Evolutionary conservation across 2,888 invertebrate genomes (phyloP).

Genomic region (Phoenoteleia sp.): DNA sequence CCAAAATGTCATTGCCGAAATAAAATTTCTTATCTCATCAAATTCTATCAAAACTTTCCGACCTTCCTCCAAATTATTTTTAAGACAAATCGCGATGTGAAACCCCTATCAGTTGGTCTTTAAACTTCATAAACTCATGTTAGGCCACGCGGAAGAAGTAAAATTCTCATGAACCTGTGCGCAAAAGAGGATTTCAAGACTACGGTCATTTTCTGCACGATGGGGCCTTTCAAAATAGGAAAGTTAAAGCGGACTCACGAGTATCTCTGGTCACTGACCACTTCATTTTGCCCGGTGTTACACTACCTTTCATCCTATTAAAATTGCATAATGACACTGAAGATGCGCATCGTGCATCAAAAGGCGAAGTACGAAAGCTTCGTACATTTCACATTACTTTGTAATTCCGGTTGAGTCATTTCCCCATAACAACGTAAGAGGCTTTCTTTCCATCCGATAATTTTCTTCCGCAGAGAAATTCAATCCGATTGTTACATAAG

Average conservation of each 20-base stretch:
- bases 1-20: neutral
- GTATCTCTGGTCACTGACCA: slow-evolving; percentile 84
- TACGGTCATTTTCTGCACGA: slow-evolving; percentile 61
- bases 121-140: slow-evolving; percentile 59
- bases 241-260: slow-evolving; percentile 86
- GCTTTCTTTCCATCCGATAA: slow-evolving; percentile 61
- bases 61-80: slow-evolving; percentile 14
- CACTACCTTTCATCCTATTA: slow-evolving; percentile 81
- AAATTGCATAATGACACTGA: slow-evolving; percentile 80
- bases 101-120: slow-evolving; percentile 43
- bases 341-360: slow-evolving; percentile 44
- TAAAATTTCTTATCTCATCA: slow-evolving; percentile 48
- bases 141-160: slow-evolving; percentile 25
- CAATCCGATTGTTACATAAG: slow-evolving; percentile 49
- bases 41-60: slow-evolving; percentile 51
- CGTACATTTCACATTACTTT: slow-evolving; percentile 66
- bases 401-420: slow-evolving; percentile 71
- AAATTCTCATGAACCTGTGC: slow-evolving; percentile 66
- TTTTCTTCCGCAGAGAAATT: slow-evolving; percentile 38
- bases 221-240: slow-evolving; percentile 59
- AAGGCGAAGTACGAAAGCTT: slow-evolving; percentile 50
- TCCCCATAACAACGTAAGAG: slow-evolving; percentile 67
- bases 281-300: slow-evolving; percentile 81
- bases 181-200: slow-evolving; percentile 68
- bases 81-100: slow-evolving; percentile 51